Conservation (phyloP, 2,888 invertebrate species). For the Drepanosiphum platanoidis region DNA sequence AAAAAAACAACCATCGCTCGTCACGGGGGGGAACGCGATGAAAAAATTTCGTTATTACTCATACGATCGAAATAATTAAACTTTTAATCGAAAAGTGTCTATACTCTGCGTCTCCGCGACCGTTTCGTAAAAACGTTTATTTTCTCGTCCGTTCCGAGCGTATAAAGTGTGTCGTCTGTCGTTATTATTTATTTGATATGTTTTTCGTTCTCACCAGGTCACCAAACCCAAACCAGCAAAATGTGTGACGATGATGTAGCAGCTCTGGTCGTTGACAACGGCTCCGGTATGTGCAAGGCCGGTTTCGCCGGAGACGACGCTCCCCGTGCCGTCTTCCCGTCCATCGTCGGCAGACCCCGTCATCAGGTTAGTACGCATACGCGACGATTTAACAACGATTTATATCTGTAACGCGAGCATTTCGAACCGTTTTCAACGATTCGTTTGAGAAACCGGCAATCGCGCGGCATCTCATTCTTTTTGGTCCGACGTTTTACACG, state of each 20-base stretch:
- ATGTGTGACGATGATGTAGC: constrained; percentile 98
- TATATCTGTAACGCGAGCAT: not conserved
- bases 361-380: constrained; percentile 71
- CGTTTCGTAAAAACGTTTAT: not conserved
- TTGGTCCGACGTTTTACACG: too few species aligned
- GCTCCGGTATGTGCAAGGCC: constrained; percentile 93
- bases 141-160: not conserved
- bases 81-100: not conserved
- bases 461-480: too few species aligned
- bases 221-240: constrained; percentile 68
- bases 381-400: not conserved
- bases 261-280: constrained; percentile 89
- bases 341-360: constrained; percentile 88
- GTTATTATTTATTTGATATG: not conserved
- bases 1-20: not conserved
- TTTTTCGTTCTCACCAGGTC: not conserved
- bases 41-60: too few species aligned
- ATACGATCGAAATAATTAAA: too few species aligned
- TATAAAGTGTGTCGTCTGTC: too few species aligned
- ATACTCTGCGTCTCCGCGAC: not conserved
- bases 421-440: not conserved
- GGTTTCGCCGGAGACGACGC: constrained; percentile 91
- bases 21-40: too few species aligned
- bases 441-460: not conserved
- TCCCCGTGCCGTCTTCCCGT: constrained; percentile 89